Evolutionary conservation across 2,888 invertebrate species (phyloP), one percentile per base, ranked within the genome.

Genomic region (Euclidia mi): DNA sequence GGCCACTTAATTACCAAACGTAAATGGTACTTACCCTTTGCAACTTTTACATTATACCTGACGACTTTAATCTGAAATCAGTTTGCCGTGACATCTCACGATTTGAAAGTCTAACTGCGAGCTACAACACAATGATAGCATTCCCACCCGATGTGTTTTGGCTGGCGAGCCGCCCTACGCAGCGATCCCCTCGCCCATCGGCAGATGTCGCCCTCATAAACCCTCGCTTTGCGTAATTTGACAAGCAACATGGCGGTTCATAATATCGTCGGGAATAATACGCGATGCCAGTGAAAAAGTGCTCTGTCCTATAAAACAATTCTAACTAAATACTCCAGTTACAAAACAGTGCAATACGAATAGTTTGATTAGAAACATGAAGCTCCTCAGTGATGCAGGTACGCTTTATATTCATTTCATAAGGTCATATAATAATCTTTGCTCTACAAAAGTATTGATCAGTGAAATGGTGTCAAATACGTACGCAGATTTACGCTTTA

Each of bases 151-250:
- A 38, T 52, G 53, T 7, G 49, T 58, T 65, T 65, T 64, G 49
- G 65, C 50, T 62, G 49, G 46, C 61, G 44, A 47, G 47, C 65
- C 65, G 64, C 71, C 76, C 79, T 72, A 55, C 71, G 29, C 63
- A 52, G 48, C 42, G 59, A 55, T 78, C 64, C 58, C 63, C 59
- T 65, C 60, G 71, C 77, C 77, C 75, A 70, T 62, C 79, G 76
- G 65, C 79, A 90, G 90, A 86, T 90, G 90, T 84, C 89, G 84
- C 70, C 44, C 58, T 49, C 49, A 63, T 32, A 31, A 68, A 72
- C 76, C 74, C 62, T 62, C 65, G 52, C 74, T 61, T 62, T 65
- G 52, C 68, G 56, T 69, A 75, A 80, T 76, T 67, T 78, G 73
- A 76, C 73, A 78, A 51, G 42, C 62, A 73, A 70, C 51, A 78